Base-by-base conservation (phyloP, 2,888 invertebrate genomes). In the Alentia gelatinosa region DNA sequence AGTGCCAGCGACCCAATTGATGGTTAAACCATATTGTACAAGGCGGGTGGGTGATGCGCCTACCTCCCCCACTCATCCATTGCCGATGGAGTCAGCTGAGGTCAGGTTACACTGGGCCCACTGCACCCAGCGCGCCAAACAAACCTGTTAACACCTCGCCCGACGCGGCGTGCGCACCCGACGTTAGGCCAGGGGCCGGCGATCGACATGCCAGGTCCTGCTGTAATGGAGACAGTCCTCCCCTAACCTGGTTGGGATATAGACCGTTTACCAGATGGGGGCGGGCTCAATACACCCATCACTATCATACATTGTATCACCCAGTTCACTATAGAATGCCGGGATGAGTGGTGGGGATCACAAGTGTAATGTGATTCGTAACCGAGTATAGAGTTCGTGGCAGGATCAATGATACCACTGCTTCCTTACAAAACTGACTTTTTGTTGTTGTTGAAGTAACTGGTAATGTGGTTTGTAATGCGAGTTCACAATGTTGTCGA, bases 11-110 rank as follows among this genome's bases (percentile, higher is more conserved):
- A 30, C 12, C 30, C 30, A 37, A 79, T 86, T 47, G 86, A 86
- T 86, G 86, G 30, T 42, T 23, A 86, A 47, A 47, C 86, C 86
- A 86, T 86, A 86, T 86, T 86, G 42, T 33, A 75, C 75, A 1
- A 37, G 47, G 26, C 47, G 33, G 50, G 30, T 5, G 86, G 47
- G n/a, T 15, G 5, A 86, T 47, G 86, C 42, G 47, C 47, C 42
- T 47, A 86, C 86, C 86, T 47, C 86, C 37, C 39, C n/a, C n/a
- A n/a, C n/a, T n/a, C n/a, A n/a, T n/a, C n/a, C 40, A 26, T 0
- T 30, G 30, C 9, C 1, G 15, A 19, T 26, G 30, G 30, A 86
- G 47, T n/a, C 42, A 23, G 42, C 33, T 19, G 0, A 47, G 35
- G 0, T 86, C n/a, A 4, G 50, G 86, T 86, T 86, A 86, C 86